Conservation (phyloP, 2,113 vertebrate genomes). For the Ploceus nigricollis region DNA sequence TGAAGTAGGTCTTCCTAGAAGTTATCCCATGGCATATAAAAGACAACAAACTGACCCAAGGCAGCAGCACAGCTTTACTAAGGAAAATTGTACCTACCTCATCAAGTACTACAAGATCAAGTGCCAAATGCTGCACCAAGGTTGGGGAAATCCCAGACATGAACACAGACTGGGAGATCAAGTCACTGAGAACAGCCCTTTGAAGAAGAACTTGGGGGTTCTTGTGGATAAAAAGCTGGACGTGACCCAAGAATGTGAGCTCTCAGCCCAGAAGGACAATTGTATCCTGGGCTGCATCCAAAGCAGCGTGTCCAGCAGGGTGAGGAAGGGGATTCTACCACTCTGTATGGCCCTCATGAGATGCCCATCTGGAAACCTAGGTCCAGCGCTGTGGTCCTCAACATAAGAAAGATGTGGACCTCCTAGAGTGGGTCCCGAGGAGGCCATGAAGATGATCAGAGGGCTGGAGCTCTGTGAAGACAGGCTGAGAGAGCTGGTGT, state of each 20-base stretch:
- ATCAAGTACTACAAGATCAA: neutral
- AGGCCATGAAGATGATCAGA: neutral
- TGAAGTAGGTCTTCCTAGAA: neutral
- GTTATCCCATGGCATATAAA: neutral
- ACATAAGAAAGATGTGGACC: neutral
- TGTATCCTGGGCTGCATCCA: neutral
- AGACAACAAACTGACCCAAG: neutral
- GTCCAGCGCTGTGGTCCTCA: neutral
- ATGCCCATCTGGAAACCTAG: neutral
- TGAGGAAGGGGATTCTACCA: neutral
- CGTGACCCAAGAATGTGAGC: neutral
- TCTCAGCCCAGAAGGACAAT: neutral
- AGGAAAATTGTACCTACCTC: neutral
- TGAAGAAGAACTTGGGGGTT: neutral
- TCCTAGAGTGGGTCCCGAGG: neutral
- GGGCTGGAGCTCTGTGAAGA: neutral
- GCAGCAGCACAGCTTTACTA: neutral
- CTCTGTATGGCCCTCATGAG: neutral
- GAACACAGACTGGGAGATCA: neutral
- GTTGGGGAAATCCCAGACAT: neutral
- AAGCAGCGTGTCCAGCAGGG: fast-evolving
- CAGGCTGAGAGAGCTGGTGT: neutral
- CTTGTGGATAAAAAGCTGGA: neutral
- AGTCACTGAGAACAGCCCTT: neutral
- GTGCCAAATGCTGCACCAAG: neutral